Evolutionary conservation across 2,113 vertebrate genomes (phyloP), one percentile per base, ranked within the genome.

Genomic region (Amphilophus citrinellus): DNA sequence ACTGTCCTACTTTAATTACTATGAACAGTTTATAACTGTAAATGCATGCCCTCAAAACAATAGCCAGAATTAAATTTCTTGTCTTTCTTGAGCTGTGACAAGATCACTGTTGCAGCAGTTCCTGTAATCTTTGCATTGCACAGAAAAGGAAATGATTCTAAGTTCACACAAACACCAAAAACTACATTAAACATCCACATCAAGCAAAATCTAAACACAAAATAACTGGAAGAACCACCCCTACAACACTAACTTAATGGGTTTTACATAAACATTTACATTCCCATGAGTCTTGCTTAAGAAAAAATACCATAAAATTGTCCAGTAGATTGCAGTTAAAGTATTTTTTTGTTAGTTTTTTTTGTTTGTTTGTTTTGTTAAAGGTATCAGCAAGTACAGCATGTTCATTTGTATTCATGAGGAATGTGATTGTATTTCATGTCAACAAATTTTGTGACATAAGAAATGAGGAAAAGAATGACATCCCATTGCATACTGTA

Each of bases 401-500:
- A 71, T 71, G 30, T 68, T 68, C 22, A 68, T 22, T 17, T 68
- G 22, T 10, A 68, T 68, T 47, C 47, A 68, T 15, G 17, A 15
- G 10, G 65, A 68, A 68, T 68, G 39, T 68, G 42, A 68, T 68
- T 68, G 8, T 68, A 68, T 68, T 68, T 47, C 42, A 47, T 47
- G 8, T 68, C 44, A 39, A 47, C 22, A 47, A 47, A 68, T 68
- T 47, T 27, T 47, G 22, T 47, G 39, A 68, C 14, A 10, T 47
- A 68, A 47, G 17, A 27, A 68, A 68, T 10, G 9, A 68, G 24
- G 63, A 68, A 47, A 47, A 68, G n/a, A 68, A 68, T 10, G 63
- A 47, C 65, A 27, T 27, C 39, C 39, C 8, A 27, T 22, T 68
- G 39, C 22, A 18, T 47, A 42, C 27, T 47, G 15, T 35, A 35